Evolutionary conservation across 2,888 invertebrate genomes (phyloP), one percentile per base, ranked within the genome.

Genomic region (Malthinus flaveolus): DNA sequence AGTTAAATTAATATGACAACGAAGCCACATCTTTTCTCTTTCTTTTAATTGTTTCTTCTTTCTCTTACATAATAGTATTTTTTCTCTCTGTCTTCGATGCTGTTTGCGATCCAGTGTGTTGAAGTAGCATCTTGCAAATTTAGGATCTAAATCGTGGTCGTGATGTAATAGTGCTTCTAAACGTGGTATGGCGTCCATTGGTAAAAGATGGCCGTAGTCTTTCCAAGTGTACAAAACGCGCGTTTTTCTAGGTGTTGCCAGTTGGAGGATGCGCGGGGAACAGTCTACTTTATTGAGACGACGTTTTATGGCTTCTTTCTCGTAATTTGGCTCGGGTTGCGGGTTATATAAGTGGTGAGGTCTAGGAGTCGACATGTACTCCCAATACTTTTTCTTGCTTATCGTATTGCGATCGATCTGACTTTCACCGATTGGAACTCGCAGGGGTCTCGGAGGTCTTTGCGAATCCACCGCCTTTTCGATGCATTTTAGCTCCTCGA

Each of bases 71-170:
- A 42, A 5, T 10, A 32, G 8, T 37, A 13, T 7, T 11, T 33
- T 36, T 8, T 8, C 9, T n/a, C 49, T 58, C n/a, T 50, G 44
- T 42, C 65, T 49, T 51, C 66, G 69, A 6, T 59, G 60, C 46
- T 67, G 69, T 48, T 68, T 53, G 39, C 54, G 33, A 11, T 73
- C 72, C 10, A 74, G 48, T 56, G 68, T 62, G 52, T 73, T 75
- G 50, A 75, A 76, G 58, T 74, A 75, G 37, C 68, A 68, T 1
- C 67, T 58, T 0, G 76, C 77, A 31, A 72, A 73, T 56, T 67
- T 66, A 0, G 73, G 71, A 48, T 74, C 72, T 37, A 77, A 58
- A 59, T 70, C 73, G 46, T 71, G 68, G 36, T 73, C 70, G 1
- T 71, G 71, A 45, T 71, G 71, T 9, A 77, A 61, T 23, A 75